Evolutionary conservation across 1,140 invertebrate species (phyloP), one percentile per base, ranked within the genome.

Genomic region (Eubasilissa regina): DNA sequence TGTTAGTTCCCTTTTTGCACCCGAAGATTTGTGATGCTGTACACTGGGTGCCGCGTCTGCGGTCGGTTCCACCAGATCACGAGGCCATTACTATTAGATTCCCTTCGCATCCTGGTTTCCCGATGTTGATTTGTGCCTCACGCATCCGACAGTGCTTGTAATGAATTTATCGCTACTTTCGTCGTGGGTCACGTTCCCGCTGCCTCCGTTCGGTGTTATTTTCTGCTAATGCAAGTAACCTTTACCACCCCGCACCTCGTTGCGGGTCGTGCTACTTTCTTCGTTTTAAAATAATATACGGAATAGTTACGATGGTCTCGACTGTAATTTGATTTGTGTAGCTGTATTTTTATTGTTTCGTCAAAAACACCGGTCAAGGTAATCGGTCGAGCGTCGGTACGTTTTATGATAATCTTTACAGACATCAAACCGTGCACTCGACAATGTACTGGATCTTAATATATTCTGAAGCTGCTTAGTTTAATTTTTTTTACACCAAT

Each of bases 81-180:
- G 68, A 73, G 68, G 17, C 48, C 19, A 55, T 73, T 53, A 73
- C 51, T 51, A 73, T n/a, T 19, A 17, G 68, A 68, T 68, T 19
- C 43, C 15, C 44, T 51, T n/a, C n/a, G 4, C 17, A 68, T 68
- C 64, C 64, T 47, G 64, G 64, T 10, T 47, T 68, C 64, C 64
- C 15, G 64, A 19, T 68, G 45, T 68, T 68, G 64, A 68, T 68
- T 68, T 68, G 56, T 75, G 35, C 56, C 73, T 58, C 73, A 75
- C 73, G 73, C 73, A 68, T 68, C 45, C 44, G 64, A 68, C 35
- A 68, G 48, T 19, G 47, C 68, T 21, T 55, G 68, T 64, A 62
- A 64, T 76, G 74, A 64, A 76, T 76, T 76, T 76, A 76, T 76
- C 58, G 43, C 45, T 58, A 64, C 45, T 64, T 76, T 62, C 74